Evolutionary conservation across 2,888 invertebrate genomes (phyloP).

Genomic region (Stenotaenia linearis): DNA sequence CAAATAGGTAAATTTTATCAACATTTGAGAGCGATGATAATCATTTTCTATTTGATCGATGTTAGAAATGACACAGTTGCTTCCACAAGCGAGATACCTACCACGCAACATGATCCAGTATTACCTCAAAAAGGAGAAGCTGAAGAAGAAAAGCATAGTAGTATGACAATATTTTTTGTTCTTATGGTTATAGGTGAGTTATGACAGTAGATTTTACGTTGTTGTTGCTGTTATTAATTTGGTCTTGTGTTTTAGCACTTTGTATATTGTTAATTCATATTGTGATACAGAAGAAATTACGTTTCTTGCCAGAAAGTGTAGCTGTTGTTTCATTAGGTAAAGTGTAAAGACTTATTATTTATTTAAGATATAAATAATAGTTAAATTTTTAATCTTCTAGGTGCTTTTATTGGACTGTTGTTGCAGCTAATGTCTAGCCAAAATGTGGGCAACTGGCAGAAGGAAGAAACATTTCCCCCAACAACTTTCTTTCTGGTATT

Average conservation of each 20-base stretch:
- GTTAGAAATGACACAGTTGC: background rate
- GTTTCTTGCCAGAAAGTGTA: conserved; percentile 95
- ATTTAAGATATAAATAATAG: conserved; percentile 35
- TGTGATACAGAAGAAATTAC: conserved; percentile 90
- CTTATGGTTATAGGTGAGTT: conserved; percentile 71
- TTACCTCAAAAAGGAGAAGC: conserved; percentile 83
- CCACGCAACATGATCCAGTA: conserved; percentile 33
- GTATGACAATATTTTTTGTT: conserved; percentile 96
- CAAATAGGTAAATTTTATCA: background rate
- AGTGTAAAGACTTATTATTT: no score
- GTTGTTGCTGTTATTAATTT: no score
- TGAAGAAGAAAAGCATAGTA: conserved; percentile 93
- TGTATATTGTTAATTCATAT: conserved; percentile 91
- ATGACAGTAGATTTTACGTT: background rate
- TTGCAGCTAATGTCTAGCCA: conserved; percentile 81
- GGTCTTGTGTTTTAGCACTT: conserved; percentile 65
- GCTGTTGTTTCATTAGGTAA: conserved; percentile 89
- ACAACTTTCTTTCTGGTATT: conserved; percentile 96
- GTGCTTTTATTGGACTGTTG: conserved; percentile 83
- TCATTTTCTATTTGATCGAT: no score
- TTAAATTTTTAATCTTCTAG: conserved; percentile 52
- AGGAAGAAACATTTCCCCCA: conserved; percentile 96
- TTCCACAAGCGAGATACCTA: background rate
- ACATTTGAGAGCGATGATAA: no score
- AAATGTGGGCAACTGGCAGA: conserved; percentile 86